phyloP scores from a whole-genome alignment of 2,797 vertebrate species.

The Characodon lateralis region DNA sequence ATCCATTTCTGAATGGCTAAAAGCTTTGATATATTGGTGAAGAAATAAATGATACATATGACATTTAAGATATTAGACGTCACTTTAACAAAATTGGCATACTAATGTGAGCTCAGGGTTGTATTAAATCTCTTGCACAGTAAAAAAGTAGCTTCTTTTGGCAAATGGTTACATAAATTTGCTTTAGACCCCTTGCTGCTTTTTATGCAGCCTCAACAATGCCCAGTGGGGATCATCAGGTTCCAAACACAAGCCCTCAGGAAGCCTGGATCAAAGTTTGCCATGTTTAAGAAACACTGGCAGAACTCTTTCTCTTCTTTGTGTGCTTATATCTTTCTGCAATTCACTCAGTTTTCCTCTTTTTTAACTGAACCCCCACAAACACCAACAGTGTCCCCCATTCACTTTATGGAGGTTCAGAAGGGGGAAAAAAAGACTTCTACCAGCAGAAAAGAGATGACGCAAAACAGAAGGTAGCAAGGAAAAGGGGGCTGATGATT shows the following conservation, averaged over 20 bases:
- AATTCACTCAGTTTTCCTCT: constrained; percentile 14
- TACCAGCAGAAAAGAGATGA: constrained; percentile 28
- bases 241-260: constrained; percentile 73
- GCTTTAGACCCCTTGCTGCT: constrained; percentile 82
- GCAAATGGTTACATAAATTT: constrained; percentile 79
- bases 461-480: constrained; percentile 33
- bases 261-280: constrained; percentile 67
- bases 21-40: background rate
- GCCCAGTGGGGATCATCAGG: constrained; percentile 69
- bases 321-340: constrained; percentile 34
- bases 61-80: background rate
- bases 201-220: constrained; percentile 81
- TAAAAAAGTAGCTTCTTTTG: constrained; percentile 33
- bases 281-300: constrained; percentile 70
- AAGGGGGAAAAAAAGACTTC: background rate
- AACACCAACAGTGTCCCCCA: constrained; percentile 29
- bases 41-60: background rate
- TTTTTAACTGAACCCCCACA: constrained; percentile 5
- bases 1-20: background rate
- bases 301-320: constrained; percentile 64
- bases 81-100: too few species aligned
- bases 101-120: background rate
- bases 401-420: constrained; percentile 36
- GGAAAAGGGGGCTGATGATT: constrained; percentile 50
- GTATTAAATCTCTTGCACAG: background rate